Conservation (phyloP, 2,113 vertebrate genomes). For the Burhinus oedicnemus region DNA sequence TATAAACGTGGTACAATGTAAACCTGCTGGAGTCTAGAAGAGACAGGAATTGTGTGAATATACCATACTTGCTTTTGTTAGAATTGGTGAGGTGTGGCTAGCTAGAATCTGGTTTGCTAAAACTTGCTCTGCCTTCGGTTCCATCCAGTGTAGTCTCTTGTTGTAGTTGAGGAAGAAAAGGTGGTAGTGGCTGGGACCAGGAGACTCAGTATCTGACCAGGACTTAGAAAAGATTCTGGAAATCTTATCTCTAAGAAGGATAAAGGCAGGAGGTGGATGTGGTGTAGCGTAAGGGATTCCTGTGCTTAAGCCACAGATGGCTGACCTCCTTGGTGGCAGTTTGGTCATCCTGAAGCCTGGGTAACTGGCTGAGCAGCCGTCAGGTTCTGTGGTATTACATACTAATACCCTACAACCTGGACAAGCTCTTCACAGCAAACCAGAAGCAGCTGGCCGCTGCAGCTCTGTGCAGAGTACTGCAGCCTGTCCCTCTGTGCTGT, state of each 20-base stretch:
- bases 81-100: neutral
- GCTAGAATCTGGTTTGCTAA: neutral
- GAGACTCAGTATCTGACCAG: neutral
- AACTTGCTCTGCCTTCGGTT: neutral
- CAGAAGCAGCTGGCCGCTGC: neutral
- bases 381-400: fast-evolving
- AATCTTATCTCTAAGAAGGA: neutral
- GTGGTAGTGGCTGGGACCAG: neutral
- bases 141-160: fast-evolving
- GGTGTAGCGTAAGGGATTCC: neutral
- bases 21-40: neutral
- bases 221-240: neutral
- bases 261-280: neutral
- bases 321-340: neutral
- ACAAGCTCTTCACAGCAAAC: fast-evolving
- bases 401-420: neutral
- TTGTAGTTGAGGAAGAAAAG: neutral
- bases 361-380: neutral
- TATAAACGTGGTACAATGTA: fast-evolving
- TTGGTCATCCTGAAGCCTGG: neutral
- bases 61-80: neutral
- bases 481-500: neutral
- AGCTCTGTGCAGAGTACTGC: neutral
- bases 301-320: neutral
- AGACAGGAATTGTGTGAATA: neutral